Conservation (phyloP, 2,888 invertebrate genomes). For the Acrobeloides nanus region DNA sequence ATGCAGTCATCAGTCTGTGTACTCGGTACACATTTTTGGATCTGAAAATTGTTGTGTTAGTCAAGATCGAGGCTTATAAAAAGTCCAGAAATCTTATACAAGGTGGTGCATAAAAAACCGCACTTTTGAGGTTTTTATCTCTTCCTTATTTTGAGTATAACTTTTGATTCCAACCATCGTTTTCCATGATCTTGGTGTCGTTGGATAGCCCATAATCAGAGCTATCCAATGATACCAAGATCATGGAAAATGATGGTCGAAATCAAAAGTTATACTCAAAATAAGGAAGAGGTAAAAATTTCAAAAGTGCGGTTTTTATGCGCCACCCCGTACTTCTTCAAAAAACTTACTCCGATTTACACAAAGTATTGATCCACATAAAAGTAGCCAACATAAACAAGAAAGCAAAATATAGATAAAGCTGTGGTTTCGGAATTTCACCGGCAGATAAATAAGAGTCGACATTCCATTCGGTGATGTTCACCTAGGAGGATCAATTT, state of each 20-base stretch:
- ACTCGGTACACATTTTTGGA: constrained; percentile 70
- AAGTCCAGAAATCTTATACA: not conserved
- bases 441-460: constrained; percentile 60
- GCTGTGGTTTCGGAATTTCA: constrained; percentile 84
- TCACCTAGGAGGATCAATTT: constrained; percentile 63
- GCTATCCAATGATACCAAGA: too few species aligned
- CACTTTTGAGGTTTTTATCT: too few species aligned
- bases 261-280: too few species aligned
- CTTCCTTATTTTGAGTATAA: too few species aligned
- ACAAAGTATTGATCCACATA: constrained; percentile 82
- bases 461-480: constrained; percentile 75
- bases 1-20: constrained; percentile 88
- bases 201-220: too few species aligned
- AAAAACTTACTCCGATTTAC: constrained; percentile 58
- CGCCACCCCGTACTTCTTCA: too few species aligned
- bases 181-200: too few species aligned
- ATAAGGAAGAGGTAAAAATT: not conserved
- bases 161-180: too few species aligned
- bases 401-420: constrained; percentile 84
- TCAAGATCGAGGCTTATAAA: constrained; percentile 28
- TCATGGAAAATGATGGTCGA: too few species aligned
- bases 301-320: too few species aligned
- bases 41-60: constrained; percentile 22
- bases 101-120: too few species aligned
- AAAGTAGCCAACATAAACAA: constrained; percentile 80